A percentile compares a stretch with the other conserved stretches of the same genome.
Conservation (phyloP, 2,888 invertebrate species). For the Plebejus melissa region DNA sequence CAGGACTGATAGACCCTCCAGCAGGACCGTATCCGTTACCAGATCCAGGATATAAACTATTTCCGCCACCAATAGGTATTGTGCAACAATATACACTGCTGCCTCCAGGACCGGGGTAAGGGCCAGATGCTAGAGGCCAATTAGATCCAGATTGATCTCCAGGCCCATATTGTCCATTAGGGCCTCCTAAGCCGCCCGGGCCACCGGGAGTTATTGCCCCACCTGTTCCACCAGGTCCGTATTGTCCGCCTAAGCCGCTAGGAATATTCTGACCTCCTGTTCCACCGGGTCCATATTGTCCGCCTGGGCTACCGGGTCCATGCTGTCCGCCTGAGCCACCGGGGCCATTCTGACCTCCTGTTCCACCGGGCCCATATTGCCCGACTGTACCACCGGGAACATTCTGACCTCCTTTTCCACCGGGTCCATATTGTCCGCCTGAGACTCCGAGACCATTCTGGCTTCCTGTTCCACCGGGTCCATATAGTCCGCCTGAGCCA, state of each 20-base stretch:
- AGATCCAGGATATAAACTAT: constrained; percentile 29
- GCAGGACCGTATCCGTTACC: constrained; percentile 28
- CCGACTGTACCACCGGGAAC: constrained; percentile 29
- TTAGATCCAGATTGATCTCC: constrained; percentile 20
- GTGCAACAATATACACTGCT: constrained; percentile 38
- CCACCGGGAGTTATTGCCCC: not conserved
- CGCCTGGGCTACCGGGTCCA: constrained; percentile 15
- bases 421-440: not conserved
- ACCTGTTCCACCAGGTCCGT: constrained; percentile 27
- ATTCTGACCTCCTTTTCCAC: not conserved
- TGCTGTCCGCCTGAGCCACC: constrained; percentile 19
- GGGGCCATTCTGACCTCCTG: constrained; percentile 28
- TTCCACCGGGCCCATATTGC: constrained; percentile 17
- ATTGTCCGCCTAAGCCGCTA: constrained; percentile 26
- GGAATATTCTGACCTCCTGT: constrained; percentile 30
- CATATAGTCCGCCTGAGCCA: not conserved
- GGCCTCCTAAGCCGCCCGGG: not conserved
- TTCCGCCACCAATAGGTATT: constrained; percentile 34
- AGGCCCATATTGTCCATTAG: not conserved
- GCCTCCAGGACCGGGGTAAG: constrained; percentile 37
- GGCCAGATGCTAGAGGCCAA: constrained; percentile 37
- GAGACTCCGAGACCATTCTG: too few relatives aligned
- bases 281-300: constrained; percentile 30
- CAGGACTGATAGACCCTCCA: constrained; percentile 27
- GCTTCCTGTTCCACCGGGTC: not conserved